These are phyloP conservation scores for Pentamera pediparva DNA, from an alignment of 53 echinoderm and acorn worm genomes.

Conservation along the genomic window DNA sequence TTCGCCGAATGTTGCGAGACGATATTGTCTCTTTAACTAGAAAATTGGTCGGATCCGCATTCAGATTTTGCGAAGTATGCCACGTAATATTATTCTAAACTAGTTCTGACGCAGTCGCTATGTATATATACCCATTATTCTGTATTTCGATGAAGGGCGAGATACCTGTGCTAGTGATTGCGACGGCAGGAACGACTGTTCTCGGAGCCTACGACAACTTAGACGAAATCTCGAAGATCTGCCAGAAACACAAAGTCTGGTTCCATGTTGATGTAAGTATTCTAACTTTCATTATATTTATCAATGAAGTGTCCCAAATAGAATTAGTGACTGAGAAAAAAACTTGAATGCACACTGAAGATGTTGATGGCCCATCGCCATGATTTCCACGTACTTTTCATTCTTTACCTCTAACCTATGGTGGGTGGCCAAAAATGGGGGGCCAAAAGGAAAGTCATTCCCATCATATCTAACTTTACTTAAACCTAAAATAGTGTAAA, in stretches of 20 bases:
- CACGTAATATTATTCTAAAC: background rate
- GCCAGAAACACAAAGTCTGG: slow-evolving; percentile 65
- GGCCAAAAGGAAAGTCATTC: no score
- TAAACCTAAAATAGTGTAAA: no score
- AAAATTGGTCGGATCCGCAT: no score
- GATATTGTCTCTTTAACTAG: no score
- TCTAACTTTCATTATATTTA: background rate
- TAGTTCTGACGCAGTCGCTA: background rate
- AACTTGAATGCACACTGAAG: background rate
- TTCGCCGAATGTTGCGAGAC: no score
- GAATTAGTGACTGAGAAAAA: background rate
- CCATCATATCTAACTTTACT: no score
- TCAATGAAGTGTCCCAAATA: background rate
- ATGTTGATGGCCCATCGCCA: no score
- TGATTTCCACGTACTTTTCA: no score
- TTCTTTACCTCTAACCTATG: no score
- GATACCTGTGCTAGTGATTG: slow-evolving; percentile 63
- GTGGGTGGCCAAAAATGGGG: no score
- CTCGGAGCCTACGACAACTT: slow-evolving; percentile 77
- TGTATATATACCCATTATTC: background rate
- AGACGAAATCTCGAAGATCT: slow-evolving; percentile 64
- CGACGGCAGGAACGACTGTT: slow-evolving; percentile 76
- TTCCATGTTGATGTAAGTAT: slow-evolving; percentile 82
- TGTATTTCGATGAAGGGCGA: slow-evolving; percentile 35
- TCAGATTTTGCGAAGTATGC: background rate